Evolutionary conservation across 2,113 vertebrate genomes (phyloP).

Genomic region (Chloropsis cyanopogon): DNA sequence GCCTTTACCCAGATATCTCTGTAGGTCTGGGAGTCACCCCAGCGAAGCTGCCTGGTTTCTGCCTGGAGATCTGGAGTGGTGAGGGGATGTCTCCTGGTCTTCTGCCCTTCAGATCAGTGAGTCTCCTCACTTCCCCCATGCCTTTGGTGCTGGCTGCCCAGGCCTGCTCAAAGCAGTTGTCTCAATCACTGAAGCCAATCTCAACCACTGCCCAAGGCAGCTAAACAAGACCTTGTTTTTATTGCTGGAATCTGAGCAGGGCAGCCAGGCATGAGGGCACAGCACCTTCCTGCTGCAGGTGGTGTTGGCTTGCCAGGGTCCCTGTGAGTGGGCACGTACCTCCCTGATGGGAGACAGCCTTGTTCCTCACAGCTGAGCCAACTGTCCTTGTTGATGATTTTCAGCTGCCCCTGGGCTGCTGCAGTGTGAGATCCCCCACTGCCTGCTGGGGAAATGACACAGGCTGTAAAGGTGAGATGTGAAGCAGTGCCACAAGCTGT

Average conservation of each 20-base stretch:
- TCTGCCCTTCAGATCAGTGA: not conserved
- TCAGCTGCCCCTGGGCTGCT: not conserved
- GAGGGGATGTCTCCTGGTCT: not conserved
- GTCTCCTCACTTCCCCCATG: fast-evolving
- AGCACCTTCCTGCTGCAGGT: not conserved
- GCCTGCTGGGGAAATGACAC: not conserved
- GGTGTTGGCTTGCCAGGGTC: fast-evolving
- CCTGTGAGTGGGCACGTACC: fast-evolving
- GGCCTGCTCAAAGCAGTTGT: not conserved
- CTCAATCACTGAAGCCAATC: not conserved
- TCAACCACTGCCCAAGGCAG: not conserved
- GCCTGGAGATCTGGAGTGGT: not conserved
- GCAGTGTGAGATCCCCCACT: not conserved
- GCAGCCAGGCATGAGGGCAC: fast-evolving
- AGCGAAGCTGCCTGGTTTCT: not conserved
- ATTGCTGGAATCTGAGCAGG: not conserved
- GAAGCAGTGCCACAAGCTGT: fast-evolving
- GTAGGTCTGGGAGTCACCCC: not conserved
- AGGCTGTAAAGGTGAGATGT: not conserved
- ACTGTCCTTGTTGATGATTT: not conserved
- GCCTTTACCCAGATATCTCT: not conserved
- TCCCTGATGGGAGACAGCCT: not conserved
- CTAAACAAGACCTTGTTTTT: not conserved
- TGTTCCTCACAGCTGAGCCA: not conserved
- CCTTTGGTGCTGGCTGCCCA: not conserved